A percentile compares a stretch with the other conserved stretches of the same genome.
These are phyloP conservation scores for Simalia tracyae DNA, from an alignment of 2,797 vertebrate genomes.

Conservation along the genomic window DNA sequence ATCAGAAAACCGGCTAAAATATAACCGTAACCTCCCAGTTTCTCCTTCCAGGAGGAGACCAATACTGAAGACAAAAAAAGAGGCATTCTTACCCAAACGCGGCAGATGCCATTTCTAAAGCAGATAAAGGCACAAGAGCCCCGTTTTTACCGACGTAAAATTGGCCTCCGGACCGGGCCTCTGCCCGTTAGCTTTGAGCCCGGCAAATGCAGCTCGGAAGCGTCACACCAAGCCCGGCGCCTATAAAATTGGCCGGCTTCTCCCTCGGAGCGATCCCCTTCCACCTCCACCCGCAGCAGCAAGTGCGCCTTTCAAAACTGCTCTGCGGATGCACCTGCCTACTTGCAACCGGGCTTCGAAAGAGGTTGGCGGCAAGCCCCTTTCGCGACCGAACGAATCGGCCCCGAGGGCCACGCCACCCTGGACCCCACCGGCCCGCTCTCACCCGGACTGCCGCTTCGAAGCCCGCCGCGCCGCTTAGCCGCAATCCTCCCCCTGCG, in stretches of 20 bases:
- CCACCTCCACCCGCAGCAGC: not conserved
- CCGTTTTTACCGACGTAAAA: not conserved
- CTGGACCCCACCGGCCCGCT: not conserved
- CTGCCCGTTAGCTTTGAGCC: not conserved
- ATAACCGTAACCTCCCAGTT: not conserved
- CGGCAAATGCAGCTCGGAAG: not conserved
- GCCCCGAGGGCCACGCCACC: not conserved
- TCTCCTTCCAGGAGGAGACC: not conserved
- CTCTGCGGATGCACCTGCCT: not conserved
- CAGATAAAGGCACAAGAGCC: not conserved
- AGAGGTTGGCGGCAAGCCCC: not conserved
- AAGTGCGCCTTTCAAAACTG: not conserved
- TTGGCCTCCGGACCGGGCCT: not conserved
- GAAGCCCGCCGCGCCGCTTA: not conserved
- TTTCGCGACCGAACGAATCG: not conserved
- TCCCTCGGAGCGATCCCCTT: not conserved
- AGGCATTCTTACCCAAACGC: not conserved
- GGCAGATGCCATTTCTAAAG: not conserved
- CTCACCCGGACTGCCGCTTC: not conserved
- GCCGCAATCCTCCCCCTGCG: not conserved
- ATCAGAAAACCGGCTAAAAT: not conserved
- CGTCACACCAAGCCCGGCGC: not conserved
- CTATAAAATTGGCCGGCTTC: not conserved
- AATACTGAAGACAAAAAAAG: not conserved
- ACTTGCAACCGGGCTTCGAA: not conserved